Evolutionary conservation across 2,797 vertebrate genomes (phyloP).

Genomic region (Darevskia mixta): DNA sequence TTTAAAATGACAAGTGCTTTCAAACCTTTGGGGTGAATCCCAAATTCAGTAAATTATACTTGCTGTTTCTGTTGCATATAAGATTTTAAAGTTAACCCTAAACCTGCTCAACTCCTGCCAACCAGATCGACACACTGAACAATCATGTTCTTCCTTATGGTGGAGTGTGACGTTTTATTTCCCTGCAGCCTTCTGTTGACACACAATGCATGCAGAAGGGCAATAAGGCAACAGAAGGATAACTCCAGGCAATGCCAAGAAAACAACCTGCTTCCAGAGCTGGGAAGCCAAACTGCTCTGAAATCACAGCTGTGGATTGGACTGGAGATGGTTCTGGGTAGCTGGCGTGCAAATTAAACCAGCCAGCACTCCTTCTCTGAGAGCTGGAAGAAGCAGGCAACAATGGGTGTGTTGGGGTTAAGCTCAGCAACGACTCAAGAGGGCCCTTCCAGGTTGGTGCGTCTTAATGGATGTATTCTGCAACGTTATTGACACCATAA

Average conservation of each 20-base stretch:
- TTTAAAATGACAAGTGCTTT: neutral
- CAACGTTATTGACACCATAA: no score
- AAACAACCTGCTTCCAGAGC: neutral
- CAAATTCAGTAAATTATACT: neutral
- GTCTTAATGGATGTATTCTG: no score
- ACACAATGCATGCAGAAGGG: neutral
- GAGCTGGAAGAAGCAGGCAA: no score
- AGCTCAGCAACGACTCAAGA: no score
- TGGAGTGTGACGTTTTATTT: neutral
- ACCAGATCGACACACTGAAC: neutral
- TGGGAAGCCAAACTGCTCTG: neutral
- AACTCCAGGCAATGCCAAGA: neutral
- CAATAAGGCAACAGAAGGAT: neutral
- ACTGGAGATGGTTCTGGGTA: neutral
- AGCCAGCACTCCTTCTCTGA: neutral
- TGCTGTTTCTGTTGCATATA: no score
- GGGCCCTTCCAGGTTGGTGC: no score
- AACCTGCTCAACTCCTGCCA: neutral
- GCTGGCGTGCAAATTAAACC: neutral
- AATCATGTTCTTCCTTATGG: neutral
- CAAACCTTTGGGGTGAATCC: neutral
- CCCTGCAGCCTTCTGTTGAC: neutral
- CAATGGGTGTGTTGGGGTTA: neutral
- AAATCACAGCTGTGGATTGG: neutral
- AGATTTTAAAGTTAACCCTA: no score